Evolutionary conservation across 2,888 invertebrate genomes (phyloP).

Genomic region (Pristionchus exspectatus): DNA sequence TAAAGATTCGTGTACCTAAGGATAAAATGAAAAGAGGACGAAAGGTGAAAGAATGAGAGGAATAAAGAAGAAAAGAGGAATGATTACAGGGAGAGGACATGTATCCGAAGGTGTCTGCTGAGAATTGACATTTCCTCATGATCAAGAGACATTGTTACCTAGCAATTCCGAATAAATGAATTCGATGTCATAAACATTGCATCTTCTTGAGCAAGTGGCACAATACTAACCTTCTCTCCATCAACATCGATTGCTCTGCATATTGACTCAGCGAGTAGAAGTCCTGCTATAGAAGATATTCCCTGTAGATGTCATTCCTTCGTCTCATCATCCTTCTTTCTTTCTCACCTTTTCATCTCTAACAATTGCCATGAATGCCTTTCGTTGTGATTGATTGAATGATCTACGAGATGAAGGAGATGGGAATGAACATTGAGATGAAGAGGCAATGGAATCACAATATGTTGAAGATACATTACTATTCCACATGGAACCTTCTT

Average conservation of each 20-base stretch:
- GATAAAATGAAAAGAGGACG: constrained; percentile 19
- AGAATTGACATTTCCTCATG: not conserved
- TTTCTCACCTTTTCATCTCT: constrained; percentile 11
- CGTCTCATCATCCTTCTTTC: not conserved
- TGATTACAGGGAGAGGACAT: constrained; percentile 10
- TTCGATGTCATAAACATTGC: not conserved
- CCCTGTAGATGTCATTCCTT: constrained; percentile 7
- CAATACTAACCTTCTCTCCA: constrained; percentile 22
- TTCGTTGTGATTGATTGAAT: not conserved
- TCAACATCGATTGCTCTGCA: constrained; percentile 38
- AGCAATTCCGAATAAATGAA: constrained; percentile 46
- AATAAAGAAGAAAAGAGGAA: not conserved
- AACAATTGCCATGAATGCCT: constrained; percentile 29
- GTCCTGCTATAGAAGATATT: not conserved
- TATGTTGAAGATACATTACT: not conserved
- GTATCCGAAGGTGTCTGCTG: constrained; percentile 3
- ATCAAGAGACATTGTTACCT: constrained; percentile 16
- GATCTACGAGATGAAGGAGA: not conserved
- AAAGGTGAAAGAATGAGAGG: not conserved
- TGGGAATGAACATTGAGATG: not conserved
- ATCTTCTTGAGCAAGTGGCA: not conserved
- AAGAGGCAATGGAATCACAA: not conserved
- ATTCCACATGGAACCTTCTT: constrained; percentile 13
- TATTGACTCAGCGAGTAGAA: not conserved
- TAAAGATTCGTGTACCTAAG: constrained; percentile 27